phyloP scores from a whole-genome alignment of 2,113 vertebrate genomes.

The Anser cygnoides region DNA sequence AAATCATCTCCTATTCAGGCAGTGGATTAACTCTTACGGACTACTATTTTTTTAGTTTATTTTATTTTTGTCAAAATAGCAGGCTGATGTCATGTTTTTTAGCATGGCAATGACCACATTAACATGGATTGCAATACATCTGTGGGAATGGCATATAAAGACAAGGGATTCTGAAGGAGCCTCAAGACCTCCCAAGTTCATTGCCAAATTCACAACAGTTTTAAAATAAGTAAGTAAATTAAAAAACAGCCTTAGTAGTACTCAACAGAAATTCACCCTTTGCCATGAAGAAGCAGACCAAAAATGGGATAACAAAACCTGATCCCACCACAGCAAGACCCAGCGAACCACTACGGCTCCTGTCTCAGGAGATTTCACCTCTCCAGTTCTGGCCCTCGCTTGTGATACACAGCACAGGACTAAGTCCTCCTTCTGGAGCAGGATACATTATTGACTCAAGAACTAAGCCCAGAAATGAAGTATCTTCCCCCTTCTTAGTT shows the following conservation, averaged over 20 bases:
- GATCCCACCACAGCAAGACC: not conserved
- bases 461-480: not conserved
- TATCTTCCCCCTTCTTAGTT: not conserved
- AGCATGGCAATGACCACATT: not conserved
- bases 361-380: not conserved
- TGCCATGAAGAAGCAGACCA: not conserved
- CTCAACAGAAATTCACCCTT: not conserved
- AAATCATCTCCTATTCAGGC: not conserved
- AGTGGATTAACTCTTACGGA: not conserved
- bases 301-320: not conserved
- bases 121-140: not conserved
- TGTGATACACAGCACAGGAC: not conserved
- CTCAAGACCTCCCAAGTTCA: not conserved
- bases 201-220: not conserved
- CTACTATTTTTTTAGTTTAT: not conserved
- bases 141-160: not conserved
- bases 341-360: not conserved
- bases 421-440: not conserved
- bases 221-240: not conserved
- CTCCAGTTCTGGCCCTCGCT: not conserved
- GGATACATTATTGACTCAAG: not conserved
- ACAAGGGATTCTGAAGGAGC: not conserved
- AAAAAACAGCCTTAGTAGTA: not conserved
- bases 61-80: not conserved
- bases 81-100: not conserved